These are phyloP conservation scores for Labroides dimidiatus DNA, from an alignment of 2,797 vertebrate genomes.

Conservation along the genomic window DNA sequence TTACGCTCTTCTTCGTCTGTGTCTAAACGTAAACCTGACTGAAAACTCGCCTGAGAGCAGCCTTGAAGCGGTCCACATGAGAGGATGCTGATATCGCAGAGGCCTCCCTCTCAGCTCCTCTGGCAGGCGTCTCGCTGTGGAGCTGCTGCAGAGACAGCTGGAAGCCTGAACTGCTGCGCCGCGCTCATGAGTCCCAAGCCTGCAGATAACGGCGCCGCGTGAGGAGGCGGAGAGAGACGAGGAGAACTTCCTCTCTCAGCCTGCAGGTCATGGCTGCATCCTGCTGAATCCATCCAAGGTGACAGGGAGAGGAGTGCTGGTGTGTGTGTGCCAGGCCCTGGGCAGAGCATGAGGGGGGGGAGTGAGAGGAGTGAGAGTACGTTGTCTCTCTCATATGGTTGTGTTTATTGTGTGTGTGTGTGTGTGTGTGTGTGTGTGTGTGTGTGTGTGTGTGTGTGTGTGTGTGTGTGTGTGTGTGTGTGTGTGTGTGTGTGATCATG, in stretches of 20 bases:
- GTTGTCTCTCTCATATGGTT: conserved; percentile 55
- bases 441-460: too few species aligned
- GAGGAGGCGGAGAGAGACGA: conserved; percentile 29
- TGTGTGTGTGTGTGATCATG: conserved; percentile 25
- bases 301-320: conserved; percentile 63
- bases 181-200: conserved; percentile 49
- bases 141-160: conserved; percentile 56
- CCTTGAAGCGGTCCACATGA: conserved; percentile 60
- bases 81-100: conserved; percentile 60
- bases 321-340: conserved; percentile 48
- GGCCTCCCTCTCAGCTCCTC: conserved; percentile 56
- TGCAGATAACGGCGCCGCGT: conserved; percentile 50
- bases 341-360: conserved; percentile 15
- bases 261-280: conserved; percentile 46
- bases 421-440: conserved; percentile 2
- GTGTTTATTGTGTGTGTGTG: conserved; percentile 66
- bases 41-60: conserved; percentile 57
- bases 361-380: conserved; percentile 20
- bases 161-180: conserved; percentile 49
- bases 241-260: conserved; percentile 22
- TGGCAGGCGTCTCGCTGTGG: conserved; percentile 36
- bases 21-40: conserved; percentile 21
- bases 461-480: conserved; percentile 27
- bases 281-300: conserved; percentile 67
- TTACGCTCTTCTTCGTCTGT: neutral